Evolutionary conservation across 2,797 vertebrate species (phyloP), one percentile per base, ranked within the genome.

Genomic region (Rallus crepitans): DNA sequence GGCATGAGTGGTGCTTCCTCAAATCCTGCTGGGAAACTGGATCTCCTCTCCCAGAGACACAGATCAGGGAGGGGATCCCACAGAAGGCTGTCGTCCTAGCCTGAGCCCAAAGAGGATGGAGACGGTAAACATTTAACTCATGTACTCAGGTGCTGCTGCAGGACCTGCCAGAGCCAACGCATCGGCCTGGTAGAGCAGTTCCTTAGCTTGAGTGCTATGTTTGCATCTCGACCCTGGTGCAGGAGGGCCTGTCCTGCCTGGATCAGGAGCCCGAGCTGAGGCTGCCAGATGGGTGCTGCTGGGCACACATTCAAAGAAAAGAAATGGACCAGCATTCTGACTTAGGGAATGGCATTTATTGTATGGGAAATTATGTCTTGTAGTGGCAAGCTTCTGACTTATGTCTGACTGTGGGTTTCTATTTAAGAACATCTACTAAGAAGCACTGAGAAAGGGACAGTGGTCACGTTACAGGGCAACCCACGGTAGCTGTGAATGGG

Each of bases 121-220:
- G 57, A 25, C 11, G 33, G 19, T 10, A 30, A 30, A 17, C 28
- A 7, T 28, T 28, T 35, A 56, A 20, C 17, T 20, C 24, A 10
- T 0, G 11, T 19, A 7, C 31, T 11, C 4, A 52, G 30, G 7
- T 63, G 61, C 79, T 84, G 55, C 68, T 0, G 0, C 10, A 8
- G 59, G 57, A 75, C 57, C 17, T 40, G 11, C 31, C 39, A 48
- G 33, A 72, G n/a, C 35, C 40, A 18, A 5, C 42, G 12, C 0
- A 0, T n/a, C 18, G 6, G 31, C 35, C 40, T 37, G 30, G 35
- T 8, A 10, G 19, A 15, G 9, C 1, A 0, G 40, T 52, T 71
- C 69, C 82, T 55, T 10, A 1, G 21, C 37, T 80, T 0, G 0
- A 50, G 45, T 33, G 15, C 42, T 52, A 17, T 2, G 2, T 23